A percentile compares a stretch with the other conserved stretches of the same genome.
Evolutionary conservation across 2,888 invertebrate species (phyloP).

Genomic region (Mesorhabditis sp.): DNA sequence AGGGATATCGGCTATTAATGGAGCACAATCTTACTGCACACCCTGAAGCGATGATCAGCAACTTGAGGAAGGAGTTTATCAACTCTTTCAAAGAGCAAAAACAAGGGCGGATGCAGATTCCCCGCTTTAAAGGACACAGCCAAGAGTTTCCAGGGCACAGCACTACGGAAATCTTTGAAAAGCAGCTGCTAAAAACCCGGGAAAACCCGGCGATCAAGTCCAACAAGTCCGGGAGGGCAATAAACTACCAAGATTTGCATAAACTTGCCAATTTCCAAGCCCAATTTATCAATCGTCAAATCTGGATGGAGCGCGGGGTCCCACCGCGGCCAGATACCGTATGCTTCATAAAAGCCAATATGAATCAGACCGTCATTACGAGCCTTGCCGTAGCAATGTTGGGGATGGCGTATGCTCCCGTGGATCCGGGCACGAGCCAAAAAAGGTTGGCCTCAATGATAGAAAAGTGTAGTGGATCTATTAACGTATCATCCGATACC

Average conservation of each 20-base stretch:
- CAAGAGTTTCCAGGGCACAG: background rate
- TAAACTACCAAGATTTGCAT: constrained; percentile 8
- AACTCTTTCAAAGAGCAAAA: no score
- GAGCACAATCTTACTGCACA: constrained; percentile 38
- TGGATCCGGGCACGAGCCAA: constrained; percentile 36
- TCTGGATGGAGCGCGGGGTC: constrained; percentile 3
- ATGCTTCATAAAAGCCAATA: constrained; percentile 18
- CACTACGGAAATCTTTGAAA: background rate
- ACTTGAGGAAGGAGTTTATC: constrained; percentile 14
- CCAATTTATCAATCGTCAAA: background rate
- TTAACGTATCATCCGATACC: background rate
- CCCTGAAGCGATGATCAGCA: constrained; percentile 21
- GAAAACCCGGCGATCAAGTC: background rate
- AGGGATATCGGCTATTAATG: constrained; percentile 28
- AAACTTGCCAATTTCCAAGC: constrained; percentile 12
- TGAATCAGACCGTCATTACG: constrained; percentile 15
- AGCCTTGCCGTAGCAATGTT: constrained; percentile 25
- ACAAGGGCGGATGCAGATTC: no score
- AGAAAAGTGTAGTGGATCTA: background rate
- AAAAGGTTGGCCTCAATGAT: constrained; percentile 12
- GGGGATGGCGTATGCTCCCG: constrained; percentile 36
- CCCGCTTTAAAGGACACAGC: background rate
- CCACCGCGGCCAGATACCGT: constrained; percentile 19
- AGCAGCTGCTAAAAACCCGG: background rate
- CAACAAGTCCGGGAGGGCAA: background rate